These are phyloP conservation scores for Macrobrachium nipponense DNA, from an alignment of 1,140 invertebrate species.

Conservation along the genomic window DNA sequence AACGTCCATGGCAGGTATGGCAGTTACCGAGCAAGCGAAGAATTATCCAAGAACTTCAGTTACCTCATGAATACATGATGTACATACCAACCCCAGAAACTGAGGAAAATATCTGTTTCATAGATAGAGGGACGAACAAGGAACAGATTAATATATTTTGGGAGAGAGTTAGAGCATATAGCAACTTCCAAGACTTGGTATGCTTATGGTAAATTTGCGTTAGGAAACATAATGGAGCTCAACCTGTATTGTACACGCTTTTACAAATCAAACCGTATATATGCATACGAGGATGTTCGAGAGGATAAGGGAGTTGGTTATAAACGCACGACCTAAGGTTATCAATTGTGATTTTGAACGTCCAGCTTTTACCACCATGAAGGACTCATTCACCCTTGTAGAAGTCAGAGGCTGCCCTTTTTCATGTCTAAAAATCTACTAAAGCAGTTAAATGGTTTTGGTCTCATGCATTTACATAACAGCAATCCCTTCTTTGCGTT, in stretches of 20 bases:
- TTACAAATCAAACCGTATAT: background rate
- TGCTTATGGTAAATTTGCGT: background rate
- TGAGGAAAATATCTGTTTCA: slow-evolving; percentile 37
- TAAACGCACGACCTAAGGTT: too few species aligned
- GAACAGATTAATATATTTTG: background rate
- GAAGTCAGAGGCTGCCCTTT: too few species aligned
- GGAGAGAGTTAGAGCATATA: background rate
- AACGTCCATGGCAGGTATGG: too few species aligned
- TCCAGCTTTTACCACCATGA: too few species aligned
- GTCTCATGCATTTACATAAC: background rate
- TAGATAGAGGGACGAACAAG: background rate
- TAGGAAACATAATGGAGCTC: too few species aligned
- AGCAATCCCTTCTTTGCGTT: background rate
- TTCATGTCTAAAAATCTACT: background rate
- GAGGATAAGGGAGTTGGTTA: background rate
- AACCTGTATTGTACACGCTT: too few species aligned
- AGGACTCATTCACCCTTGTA: too few species aligned
- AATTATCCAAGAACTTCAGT: too few species aligned
- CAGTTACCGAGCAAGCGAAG: too few species aligned
- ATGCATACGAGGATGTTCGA: background rate
- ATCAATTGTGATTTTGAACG: too few species aligned
- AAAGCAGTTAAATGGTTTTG: background rate
- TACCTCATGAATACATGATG: background rate
- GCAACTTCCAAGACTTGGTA: background rate
- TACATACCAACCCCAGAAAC: background rate